A percentile compares a stretch with the other conserved stretches of the same genome.
phyloP scores from a whole-genome alignment of 2,888 invertebrate species.

The Andrena fulva region DNA sequence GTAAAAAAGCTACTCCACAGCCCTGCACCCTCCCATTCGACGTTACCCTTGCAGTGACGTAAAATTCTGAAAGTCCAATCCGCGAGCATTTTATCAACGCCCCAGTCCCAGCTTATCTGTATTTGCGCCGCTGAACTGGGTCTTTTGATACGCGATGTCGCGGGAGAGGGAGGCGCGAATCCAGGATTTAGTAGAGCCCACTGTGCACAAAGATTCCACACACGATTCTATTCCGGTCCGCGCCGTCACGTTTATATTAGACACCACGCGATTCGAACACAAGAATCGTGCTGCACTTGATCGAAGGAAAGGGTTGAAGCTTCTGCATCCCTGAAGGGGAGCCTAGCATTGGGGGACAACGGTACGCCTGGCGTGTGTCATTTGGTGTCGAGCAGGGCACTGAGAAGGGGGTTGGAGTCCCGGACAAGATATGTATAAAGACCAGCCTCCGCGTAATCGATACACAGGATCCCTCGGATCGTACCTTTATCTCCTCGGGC shows the following conservation, averaged over 20 bases:
- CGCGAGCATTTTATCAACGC: slow-evolving; percentile 3
- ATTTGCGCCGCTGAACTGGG: background rate
- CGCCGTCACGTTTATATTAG: slow-evolving; percentile 16
- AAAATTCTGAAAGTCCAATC: background rate
- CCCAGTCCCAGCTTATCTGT: background rate
- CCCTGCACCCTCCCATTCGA: background rate
- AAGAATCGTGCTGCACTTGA: background rate
- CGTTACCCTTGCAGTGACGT: background rate
- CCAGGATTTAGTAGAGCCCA: slow-evolving; percentile 23
- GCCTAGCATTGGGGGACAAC: background rate
- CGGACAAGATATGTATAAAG: background rate
- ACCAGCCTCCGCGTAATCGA: slow-evolving; percentile 1
- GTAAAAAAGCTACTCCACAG: too few species aligned
- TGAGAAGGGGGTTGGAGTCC: background rate
- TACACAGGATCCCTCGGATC: slow-evolving; percentile 29
- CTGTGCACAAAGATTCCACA: slow-evolving; percentile 26
- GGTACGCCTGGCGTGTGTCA: background rate
- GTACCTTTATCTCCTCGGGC: slow-evolving; percentile 85
- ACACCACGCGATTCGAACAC: background rate
- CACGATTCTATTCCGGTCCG: slow-evolving; percentile 42
- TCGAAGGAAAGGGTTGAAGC: background rate
- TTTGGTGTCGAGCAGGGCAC: background rate
- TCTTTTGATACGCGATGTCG: slow-evolving; percentile 3
- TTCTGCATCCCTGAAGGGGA: background rate
- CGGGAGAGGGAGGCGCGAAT: slow-evolving; percentile 10